phyloP scores from a whole-genome alignment of 2,888 invertebrate genomes.

The Norana najaformis region DNA sequence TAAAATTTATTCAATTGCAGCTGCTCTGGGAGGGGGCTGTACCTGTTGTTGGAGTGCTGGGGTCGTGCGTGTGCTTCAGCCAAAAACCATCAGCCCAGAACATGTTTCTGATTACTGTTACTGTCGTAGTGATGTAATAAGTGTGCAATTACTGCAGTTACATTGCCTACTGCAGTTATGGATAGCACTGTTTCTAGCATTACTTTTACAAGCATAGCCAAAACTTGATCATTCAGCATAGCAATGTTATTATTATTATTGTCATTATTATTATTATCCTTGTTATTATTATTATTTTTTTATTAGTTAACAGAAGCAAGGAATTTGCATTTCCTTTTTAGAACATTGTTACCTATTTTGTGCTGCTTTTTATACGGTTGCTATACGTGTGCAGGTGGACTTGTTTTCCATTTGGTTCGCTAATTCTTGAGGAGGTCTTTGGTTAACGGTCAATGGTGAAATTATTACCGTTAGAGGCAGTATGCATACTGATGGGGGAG shows the following conservation, averaged over 20 bases:
- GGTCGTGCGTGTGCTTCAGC: not conserved
- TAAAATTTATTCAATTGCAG: not conserved
- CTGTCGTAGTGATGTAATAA: not conserved
- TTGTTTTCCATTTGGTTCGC: not conserved
- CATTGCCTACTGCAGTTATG: not conserved
- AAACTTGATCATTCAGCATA: not conserved
- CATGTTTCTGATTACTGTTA: not conserved
- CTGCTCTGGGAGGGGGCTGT: not conserved
- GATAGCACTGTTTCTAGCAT: too few species aligned
- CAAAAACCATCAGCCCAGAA: not conserved
- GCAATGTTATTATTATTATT: conserved; percentile 13
- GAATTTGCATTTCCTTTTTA: not conserved
- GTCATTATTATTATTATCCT: too few species aligned
- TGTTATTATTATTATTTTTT: too few species aligned
- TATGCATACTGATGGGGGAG: not conserved
- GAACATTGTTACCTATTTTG: not conserved
- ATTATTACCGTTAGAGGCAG: not conserved
- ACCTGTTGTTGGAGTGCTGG: not conserved
- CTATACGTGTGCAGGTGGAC: too few species aligned
- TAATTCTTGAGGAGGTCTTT: not conserved
- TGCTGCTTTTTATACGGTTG: not conserved
- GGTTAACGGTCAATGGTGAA: not conserved
- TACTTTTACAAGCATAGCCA: not conserved
- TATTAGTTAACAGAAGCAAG: not conserved
- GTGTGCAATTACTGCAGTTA: not conserved